Percentiles rank a stretch among this genome's conserved stretches.
phyloP scores from a whole-genome alignment of 2,797 vertebrate genomes.

The Rousettus madagascariensis region DNA sequence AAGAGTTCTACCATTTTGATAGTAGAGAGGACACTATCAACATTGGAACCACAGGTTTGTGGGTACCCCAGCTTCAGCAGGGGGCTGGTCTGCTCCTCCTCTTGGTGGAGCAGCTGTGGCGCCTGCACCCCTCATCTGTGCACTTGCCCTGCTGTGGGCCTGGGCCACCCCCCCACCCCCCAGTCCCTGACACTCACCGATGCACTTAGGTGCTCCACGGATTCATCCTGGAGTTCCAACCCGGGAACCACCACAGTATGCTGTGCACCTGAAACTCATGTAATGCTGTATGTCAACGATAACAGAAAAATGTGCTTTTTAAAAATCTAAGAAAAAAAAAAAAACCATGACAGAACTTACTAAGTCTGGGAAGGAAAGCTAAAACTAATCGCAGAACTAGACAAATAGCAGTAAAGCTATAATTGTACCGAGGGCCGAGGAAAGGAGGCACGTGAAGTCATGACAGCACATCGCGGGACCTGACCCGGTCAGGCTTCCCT shows the following conservation, averaged over 20 bases:
- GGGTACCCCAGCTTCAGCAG: neutral
- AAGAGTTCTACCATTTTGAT: neutral
- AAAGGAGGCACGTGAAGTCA: neutral
- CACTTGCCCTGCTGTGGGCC: neutral
- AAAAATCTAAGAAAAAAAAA: neutral
- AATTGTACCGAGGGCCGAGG: neutral
- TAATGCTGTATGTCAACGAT: too few species aligned
- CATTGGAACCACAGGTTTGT: neutral
- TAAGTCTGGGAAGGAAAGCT: neutral
- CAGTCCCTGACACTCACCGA: accelerated
- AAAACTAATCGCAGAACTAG: neutral
- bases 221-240: neutral
- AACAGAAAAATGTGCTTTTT: too few species aligned
- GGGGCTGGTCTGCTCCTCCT: neutral
- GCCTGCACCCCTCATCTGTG: neutral
- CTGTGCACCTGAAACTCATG: too few species aligned
- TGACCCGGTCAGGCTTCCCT: neutral
- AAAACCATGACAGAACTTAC: neutral
- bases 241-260: neutral
- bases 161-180: neutral
- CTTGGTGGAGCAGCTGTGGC: neutral
- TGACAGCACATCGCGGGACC: neutral
- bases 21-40: neutral
- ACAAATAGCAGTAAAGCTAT: neutral
- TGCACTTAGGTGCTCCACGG: neutral